Evolutionary conservation across 2,113 vertebrate genomes (phyloP).

Genomic region (Zosterops lateralis): DNA sequence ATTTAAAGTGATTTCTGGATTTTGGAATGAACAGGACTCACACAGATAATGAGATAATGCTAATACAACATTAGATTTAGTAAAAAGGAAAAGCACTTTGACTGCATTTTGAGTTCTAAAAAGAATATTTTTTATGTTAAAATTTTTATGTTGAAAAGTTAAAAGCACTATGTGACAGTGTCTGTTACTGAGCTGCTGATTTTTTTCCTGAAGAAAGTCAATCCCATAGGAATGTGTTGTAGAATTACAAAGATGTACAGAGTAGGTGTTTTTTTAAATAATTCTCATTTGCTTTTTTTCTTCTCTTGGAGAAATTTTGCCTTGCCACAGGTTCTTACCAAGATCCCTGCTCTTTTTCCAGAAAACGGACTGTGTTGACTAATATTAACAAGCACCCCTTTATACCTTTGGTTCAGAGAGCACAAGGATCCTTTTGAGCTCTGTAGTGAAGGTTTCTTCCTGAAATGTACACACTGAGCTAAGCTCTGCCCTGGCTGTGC

Average conservation of each 20-base stretch:
- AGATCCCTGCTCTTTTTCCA: slow-evolving; percentile 42
- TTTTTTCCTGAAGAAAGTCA: not conserved
- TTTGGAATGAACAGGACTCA: not conserved
- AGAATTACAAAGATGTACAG: not conserved
- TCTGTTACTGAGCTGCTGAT: not conserved
- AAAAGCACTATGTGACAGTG: not conserved
- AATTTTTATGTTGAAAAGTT: not conserved
- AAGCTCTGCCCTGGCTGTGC: not conserved
- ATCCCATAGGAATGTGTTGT: not conserved
- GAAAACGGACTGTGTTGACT: not conserved
- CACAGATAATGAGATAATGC: not conserved
- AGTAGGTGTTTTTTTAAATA: not conserved
- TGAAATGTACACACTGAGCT: not conserved
- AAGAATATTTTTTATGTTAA: not conserved
- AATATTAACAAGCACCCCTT: slow-evolving; percentile 45
- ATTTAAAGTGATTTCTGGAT: not conserved
- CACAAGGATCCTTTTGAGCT: slow-evolving; percentile 61
- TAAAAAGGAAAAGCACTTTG: not conserved
- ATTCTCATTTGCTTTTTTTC: not conserved
- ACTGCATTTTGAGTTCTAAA: not conserved
- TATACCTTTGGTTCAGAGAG: slow-evolving; percentile 42
- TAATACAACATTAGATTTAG: not conserved
- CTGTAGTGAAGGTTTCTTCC: slow-evolving; percentile 3
- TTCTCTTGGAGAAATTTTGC: not conserved
- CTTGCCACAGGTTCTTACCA: not conserved